A percentile compares a stretch with the other conserved stretches of the same genome.
Conservation (phyloP, 2,113 vertebrate genomes). For the Xenopus tropicalis region DNA sequence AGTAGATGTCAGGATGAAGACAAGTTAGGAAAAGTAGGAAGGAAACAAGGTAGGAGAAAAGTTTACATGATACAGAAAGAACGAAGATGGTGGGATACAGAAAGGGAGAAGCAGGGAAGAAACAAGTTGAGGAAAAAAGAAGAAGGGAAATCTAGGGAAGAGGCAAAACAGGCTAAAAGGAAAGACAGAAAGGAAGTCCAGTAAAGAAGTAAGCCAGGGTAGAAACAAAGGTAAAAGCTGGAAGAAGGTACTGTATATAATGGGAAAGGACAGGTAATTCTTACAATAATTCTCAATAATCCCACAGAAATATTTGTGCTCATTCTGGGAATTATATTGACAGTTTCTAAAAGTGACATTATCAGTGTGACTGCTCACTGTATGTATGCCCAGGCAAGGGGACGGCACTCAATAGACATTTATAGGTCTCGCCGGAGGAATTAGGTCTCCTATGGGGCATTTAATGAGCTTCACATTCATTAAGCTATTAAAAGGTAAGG, state of each 20-base stretch:
- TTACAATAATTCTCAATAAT: not conserved
- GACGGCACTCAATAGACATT: no score
- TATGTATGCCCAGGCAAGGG: no score
- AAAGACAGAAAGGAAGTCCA: not conserved
- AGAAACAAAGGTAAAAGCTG: not conserved
- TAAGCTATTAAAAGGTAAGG: no score
- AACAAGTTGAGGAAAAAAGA: not conserved
- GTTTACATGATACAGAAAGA: not conserved
- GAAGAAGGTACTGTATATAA: not conserved
- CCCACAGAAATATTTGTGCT: no score
- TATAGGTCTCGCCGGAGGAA: no score
- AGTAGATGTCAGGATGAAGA: no score
- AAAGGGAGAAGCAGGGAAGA: not conserved
- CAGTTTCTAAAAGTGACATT: no score
- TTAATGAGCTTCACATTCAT: no score
- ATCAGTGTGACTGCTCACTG: no score
- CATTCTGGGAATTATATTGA: no score
- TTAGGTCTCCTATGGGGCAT: no score
- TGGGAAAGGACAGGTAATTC: not conserved
- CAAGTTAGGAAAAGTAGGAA: not conserved
- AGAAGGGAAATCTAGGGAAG: not conserved
- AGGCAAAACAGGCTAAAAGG: not conserved
- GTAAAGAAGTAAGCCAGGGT: not conserved
- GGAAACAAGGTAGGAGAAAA: not conserved
- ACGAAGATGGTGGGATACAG: not conserved